Base-by-base conservation (phyloP, 2,888 invertebrate species). In the Watsonalla cultraria region DNA sequence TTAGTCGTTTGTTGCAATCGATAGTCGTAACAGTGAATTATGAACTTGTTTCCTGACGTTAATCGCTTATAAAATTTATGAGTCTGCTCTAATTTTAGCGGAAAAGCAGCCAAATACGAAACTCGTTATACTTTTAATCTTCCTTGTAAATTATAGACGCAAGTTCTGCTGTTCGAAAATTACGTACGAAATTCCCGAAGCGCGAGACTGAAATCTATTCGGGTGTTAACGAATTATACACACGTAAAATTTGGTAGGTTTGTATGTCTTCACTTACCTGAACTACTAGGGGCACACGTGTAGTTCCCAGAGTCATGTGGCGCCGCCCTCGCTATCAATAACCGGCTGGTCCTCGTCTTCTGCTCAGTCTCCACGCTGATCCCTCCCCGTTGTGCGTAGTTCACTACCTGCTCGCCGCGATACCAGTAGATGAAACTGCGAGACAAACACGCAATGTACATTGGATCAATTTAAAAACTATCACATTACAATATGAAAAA, bases 271-370 rank as follows among this genome's bases (percentile, higher is more conserved):
- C 24, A 0, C 65, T 72, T 66, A 93, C 93, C 93, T 70, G 95
- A 95, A 80, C 95, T 95, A 78, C 95, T 95, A 55, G 97, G 97
- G 68, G 95, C 94, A 84, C 97, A 97, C 48, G 97, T 97, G 85
- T 97, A 97, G 92, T 97, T 97, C 70, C 97, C 97, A 52, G 95
- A 96, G 91, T 97, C 96, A 57, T 94, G 93, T 54, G 96, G 94
- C 62, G 95, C 93, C 54, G 97, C 97, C 66, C 96, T 94, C 55
- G 96, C 96, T 74, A 97, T 96, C 72, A 96, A 92, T 66, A 97
- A 92, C 71, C 96, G 95, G 68, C 96, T 96, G 56, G 96, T 96
- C 61, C 96, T 94, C 58, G 95, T 94, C 54, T 95, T 94, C 80
- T 96, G 95, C 81, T 96, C 96, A 34, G 96, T 97, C 85, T 96